Percentiles rank a stretch among this genome's conserved stretches.
These are phyloP conservation scores for Drosophila busckii DNA, from an alignment of 1,140 invertebrate genomes.

Conservation along the genomic window DNA sequence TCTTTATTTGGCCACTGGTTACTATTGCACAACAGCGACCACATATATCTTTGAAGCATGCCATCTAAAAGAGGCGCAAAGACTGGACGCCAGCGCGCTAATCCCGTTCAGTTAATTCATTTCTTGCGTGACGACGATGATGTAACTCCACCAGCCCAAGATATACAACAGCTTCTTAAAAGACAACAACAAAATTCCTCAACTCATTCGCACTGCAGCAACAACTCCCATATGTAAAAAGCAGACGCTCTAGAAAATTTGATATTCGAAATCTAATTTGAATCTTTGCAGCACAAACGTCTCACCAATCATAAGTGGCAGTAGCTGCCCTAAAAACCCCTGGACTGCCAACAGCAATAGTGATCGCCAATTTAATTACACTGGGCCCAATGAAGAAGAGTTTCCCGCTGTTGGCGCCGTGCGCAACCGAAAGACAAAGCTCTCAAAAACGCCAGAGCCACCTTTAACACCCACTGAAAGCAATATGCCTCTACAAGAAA, in stretches of 20 bases:
- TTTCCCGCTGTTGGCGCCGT: constrained; percentile 23
- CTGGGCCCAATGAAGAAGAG: constrained; percentile 7
- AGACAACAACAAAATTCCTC: not conserved
- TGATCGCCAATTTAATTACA: not conserved
- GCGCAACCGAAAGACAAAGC: constrained; percentile 9
- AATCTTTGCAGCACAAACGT: constrained; percentile 3
- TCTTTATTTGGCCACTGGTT: constrained; percentile 49
- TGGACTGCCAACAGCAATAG: not conserved
- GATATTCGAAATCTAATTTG: not conserved
- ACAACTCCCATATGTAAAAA: not conserved
- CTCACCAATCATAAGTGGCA: not conserved
- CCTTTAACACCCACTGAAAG: no score
- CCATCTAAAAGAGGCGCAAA: constrained; percentile 43
- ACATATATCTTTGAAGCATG: constrained; percentile 60
- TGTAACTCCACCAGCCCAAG: not conserved
- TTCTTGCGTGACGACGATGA: constrained; percentile 21
- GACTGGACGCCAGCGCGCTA: not conserved
- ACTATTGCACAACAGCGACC: constrained; percentile 28
- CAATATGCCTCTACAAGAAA: no score
- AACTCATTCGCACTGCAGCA: not conserved
- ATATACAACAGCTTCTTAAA: not conserved
- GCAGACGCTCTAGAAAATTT: not conserved
- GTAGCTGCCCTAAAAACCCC: not conserved
- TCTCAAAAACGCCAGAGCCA: no score
- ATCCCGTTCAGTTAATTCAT: constrained; percentile 18